Conservation (phyloP, 2,113 vertebrate species). For the Columba janthina region DNA sequence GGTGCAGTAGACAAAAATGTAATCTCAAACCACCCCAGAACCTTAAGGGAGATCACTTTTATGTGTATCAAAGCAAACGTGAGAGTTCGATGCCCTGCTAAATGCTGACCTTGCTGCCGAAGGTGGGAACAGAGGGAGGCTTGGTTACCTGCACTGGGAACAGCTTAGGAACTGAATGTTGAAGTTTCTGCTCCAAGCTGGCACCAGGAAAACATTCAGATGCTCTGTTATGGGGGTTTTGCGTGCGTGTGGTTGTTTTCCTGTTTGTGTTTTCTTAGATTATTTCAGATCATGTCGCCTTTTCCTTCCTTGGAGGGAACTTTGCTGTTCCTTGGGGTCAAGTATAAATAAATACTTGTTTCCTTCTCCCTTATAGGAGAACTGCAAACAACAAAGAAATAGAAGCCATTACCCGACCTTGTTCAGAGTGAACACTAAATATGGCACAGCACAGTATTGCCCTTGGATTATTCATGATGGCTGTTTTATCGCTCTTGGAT, state of each 20-base stretch:
- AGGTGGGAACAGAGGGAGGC: not conserved
- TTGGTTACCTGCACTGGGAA: fast-evolving
- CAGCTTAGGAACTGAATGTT: not conserved
- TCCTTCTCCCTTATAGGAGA: constrained; percentile 33
- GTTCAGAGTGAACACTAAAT: not conserved
- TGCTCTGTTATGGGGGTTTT: not conserved
- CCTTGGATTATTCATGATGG: constrained; percentile 78
- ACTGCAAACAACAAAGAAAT: constrained; percentile 49
- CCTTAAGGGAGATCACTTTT: not conserved
- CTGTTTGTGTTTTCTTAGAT: not conserved
- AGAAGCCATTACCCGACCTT: constrained; percentile 19
- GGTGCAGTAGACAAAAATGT: not conserved
- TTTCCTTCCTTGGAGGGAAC: not conserved
- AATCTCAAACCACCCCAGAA: not conserved
- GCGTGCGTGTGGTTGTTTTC: not conserved
- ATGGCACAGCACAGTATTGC: constrained; percentile 73
- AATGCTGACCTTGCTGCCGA: not conserved
- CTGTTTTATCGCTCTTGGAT: constrained; percentile 72
- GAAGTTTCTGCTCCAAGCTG: not conserved
- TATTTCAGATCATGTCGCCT: not conserved
- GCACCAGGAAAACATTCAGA: not conserved
- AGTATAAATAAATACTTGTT: not conserved
- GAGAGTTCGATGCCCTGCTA: not conserved
- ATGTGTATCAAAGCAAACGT: not conserved
- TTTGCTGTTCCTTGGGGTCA: not conserved